Percentiles rank a stretch among this genome's conserved stretches.
These are phyloP conservation scores for Sphaerophoria taeniata DNA, from an alignment of 2,888 invertebrate species.

Conservation along the genomic window DNA sequence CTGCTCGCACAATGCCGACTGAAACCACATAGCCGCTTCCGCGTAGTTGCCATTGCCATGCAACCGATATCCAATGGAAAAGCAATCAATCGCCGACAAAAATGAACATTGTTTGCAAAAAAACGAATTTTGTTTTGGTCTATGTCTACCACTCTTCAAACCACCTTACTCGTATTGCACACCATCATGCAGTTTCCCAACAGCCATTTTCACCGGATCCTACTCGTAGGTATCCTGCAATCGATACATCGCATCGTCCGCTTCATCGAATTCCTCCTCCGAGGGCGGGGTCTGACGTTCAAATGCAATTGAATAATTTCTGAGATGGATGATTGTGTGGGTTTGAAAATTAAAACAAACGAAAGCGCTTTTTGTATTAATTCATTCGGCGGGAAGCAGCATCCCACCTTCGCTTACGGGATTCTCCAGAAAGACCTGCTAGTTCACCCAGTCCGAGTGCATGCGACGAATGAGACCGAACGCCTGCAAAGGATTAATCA, in stretches of 20 bases:
- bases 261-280: conserved; percentile 94
- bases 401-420: conserved; percentile 76
- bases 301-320: conserved; percentile 40
- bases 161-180: conserved; percentile 58
- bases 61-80: conserved; percentile 77
- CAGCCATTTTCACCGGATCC: conserved; percentile 83
- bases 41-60: conserved; percentile 68
- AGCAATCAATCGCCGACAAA: conserved; percentile 77
- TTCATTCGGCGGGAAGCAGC: background rate
- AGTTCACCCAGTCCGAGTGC: conserved; percentile 79
- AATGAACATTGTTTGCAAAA: conserved; percentile 74
- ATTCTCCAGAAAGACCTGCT: conserved; percentile 77
- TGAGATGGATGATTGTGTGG: background rate
- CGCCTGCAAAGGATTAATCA: conserved; percentile 79
- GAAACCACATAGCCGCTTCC: conserved; percentile 77
- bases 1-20: conserved; percentile 68
- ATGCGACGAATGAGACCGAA: conserved; percentile 79
- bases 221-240: conserved; percentile 86
- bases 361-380: conserved; percentile 29
- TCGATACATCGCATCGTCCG: conserved; percentile 91
- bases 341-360: background rate
- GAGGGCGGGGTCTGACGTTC: conserved; percentile 84
- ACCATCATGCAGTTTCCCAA: conserved; percentile 83
- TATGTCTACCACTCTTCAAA: background rate
- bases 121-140: background rate